phyloP scores from a whole-genome alignment of 2,888 invertebrate genomes.

The Agrotis exclamationis region DNA sequence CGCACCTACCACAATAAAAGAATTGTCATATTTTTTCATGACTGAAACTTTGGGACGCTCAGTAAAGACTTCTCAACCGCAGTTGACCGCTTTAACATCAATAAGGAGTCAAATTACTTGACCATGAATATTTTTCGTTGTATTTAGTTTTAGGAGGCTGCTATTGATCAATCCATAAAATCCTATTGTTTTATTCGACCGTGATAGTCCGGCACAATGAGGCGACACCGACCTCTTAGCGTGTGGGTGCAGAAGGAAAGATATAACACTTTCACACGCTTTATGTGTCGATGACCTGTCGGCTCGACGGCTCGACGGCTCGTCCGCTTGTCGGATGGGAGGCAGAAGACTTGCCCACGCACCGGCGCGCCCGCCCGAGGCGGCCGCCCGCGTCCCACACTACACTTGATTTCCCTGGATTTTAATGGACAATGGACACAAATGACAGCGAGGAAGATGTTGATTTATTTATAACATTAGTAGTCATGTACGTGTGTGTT shows the following conservation, averaged over 20 bases:
- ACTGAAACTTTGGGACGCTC: neutral
- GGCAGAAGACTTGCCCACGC: constrained; percentile 82
- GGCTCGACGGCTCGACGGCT: constrained; percentile 49
- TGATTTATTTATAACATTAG: constrained; percentile 11
- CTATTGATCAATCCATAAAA: constrained; percentile 21
- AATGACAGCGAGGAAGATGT: neutral
- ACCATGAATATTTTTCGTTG: neutral
- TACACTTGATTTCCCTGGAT: constrained; percentile 43
- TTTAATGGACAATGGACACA: constrained; percentile 27
- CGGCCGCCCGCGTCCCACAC: constrained; percentile 29
- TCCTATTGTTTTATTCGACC: constrained; percentile 42
- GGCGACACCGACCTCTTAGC: constrained; percentile 44
- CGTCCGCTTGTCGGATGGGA: constrained; percentile 57
- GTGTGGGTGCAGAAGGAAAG: constrained; percentile 85
- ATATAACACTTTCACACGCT: constrained; percentile 88
- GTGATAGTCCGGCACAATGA: constrained; percentile 27
- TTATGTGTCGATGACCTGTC: constrained; percentile 87
- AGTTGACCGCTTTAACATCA: neutral
- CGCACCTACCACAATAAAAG: too few relatives aligned
- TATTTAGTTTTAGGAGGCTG: constrained; percentile 5
- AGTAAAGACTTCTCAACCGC: neutral
- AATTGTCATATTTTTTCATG: too few relatives aligned
- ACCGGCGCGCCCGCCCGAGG: constrained; percentile 55
- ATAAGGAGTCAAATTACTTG: neutral
- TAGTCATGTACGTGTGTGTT: neutral